Percentiles rank a stretch among this genome's conserved stretches.
Conservation (phyloP, 2,888 invertebrate species). For the Mythimna loreyi region DNA sequence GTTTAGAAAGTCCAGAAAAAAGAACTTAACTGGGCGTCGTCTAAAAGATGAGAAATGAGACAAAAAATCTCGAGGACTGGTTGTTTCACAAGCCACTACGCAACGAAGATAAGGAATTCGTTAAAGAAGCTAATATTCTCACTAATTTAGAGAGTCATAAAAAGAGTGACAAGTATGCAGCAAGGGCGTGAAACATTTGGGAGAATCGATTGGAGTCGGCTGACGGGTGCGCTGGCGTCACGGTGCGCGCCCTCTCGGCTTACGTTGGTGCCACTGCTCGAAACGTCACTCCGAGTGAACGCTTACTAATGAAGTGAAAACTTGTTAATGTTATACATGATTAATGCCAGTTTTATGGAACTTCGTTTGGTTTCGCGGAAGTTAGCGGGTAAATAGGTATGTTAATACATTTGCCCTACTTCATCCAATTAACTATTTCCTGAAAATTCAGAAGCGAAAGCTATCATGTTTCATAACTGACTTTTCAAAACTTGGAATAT, state of each 20-base stretch:
- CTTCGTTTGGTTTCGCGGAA: slow-evolving; percentile 23
- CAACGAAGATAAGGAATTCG: slow-evolving; percentile 58
- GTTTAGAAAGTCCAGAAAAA: slow-evolving; percentile 2
- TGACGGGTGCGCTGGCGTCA: slow-evolving; percentile 78
- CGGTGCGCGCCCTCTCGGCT: slow-evolving; percentile 66
- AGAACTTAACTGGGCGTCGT: slow-evolving; percentile 9
- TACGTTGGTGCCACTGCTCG: slow-evolving; percentile 27
- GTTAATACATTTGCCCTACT: slow-evolving; percentile 28
- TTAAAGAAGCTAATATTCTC: slow-evolving; percentile 59
- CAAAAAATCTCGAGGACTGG: slow-evolving; percentile 34
- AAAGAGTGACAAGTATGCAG: slow-evolving; percentile 78
- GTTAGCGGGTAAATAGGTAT: slow-evolving; percentile 5
- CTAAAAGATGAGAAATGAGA: slow-evolving; percentile 32
- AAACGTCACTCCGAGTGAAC: slow-evolving; percentile 45
- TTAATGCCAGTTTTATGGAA: slow-evolving; percentile 39
- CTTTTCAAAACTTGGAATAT: slow-evolving; percentile 3
- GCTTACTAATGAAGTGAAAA: slow-evolving; percentile 59
- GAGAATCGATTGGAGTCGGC: slow-evolving; percentile 80
- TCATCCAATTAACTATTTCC: slow-evolving; percentile 29
- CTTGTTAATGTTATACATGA: slow-evolving; percentile 54
- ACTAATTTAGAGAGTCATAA: slow-evolving; percentile 63
- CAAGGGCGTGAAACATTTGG: slow-evolving; percentile 79
- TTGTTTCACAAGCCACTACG: slow-evolving; percentile 44
- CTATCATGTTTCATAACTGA: not conserved
- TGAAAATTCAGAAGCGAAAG: slow-evolving; percentile 19